A percentile compares a stretch with the other conserved stretches of the same genome.
Evolutionary conservation across 2,888 invertebrate genomes (phyloP).

Genomic region (Ichneumon xanthorius): DNA sequence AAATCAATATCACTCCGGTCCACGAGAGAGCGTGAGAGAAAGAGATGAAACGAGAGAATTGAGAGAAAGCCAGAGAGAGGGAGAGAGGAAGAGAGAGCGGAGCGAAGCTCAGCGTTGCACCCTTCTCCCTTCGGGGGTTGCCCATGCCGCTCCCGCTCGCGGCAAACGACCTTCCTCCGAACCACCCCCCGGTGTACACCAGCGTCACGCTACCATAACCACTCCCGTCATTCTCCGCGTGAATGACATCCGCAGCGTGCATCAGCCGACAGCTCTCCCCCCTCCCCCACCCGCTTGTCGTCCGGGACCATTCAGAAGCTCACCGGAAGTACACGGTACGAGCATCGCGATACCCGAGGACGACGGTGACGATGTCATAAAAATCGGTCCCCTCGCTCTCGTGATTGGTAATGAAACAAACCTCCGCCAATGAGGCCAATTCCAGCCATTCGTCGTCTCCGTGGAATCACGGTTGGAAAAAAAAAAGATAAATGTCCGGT

Average conservation of each 20-base stretch:
- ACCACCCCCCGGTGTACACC: constrained; percentile 50
- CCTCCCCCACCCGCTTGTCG: background rate
- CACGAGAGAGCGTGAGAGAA: constrained; percentile 49
- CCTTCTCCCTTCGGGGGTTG: constrained; percentile 25
- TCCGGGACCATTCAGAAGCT: constrained; percentile 7
- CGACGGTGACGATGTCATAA: constrained; percentile 11
- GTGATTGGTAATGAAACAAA: constrained; percentile 11
- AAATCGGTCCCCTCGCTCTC: background rate
- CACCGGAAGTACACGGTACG: constrained; percentile 11
- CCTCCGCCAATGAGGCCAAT: background rate
- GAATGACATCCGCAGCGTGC: constrained; percentile 48
- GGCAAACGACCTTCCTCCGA: constrained; percentile 46
- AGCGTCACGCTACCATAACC: constrained; percentile 60
- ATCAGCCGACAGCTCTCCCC: constrained; percentile 23
- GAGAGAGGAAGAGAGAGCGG: constrained; percentile 19
- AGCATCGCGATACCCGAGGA: constrained; percentile 14
- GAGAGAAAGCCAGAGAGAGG: constrained; percentile 33
- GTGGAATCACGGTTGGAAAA: background rate
- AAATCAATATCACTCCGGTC: constrained; percentile 79
- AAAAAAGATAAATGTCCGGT: background rate
- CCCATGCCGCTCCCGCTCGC: constrained; percentile 35
- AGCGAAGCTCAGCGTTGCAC: constrained; percentile 49
- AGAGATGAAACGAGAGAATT: constrained; percentile 25
- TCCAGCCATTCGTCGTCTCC: background rate
- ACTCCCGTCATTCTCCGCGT: constrained; percentile 59